Evolutionary conservation across 64 coral and sea anemone species (phyloP).

Genomic region (Astreopora myriophthalma): DNA sequence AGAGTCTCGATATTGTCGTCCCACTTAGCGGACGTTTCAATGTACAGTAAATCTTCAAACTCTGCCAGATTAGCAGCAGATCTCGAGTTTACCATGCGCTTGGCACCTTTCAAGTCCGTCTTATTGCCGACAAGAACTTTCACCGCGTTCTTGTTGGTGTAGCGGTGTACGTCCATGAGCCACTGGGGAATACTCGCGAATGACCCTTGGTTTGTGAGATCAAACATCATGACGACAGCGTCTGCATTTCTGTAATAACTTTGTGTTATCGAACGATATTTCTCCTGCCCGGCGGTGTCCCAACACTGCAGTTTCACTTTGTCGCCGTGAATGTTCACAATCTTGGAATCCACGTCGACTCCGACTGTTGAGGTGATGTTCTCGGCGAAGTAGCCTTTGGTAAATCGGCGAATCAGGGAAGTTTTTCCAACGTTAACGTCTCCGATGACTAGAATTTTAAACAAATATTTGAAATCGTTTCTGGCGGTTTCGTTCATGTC

Average conservation of each 20-base stretch:
- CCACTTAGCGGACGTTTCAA: conserved; percentile 98
- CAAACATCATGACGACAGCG: conserved; percentile 97
- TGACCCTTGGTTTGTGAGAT: conserved; percentile 90
- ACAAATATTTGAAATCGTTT: conserved; percentile 88
- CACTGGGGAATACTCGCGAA: conserved; percentile 98
- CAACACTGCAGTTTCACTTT: conserved; percentile 96
- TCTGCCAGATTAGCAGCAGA: conserved; percentile 95
- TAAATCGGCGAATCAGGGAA: conserved; percentile 93
- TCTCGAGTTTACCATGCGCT: conserved; percentile 79
- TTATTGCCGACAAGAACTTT: conserved; percentile 98
- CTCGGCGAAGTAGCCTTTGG: conserved; percentile 95
- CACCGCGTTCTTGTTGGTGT: conserved; percentile 77
- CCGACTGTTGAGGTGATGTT: conserved; percentile 90
- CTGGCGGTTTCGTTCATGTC: not conserved
- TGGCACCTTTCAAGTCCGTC: conserved; percentile 94
- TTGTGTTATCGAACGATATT: conserved; percentile 87
- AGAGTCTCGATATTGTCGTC: conserved; percentile 94
- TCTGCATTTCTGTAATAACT: conserved; percentile 97
- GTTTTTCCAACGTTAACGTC: conserved; percentile 97
- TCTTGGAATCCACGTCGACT: conserved; percentile 88
- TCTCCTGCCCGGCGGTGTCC: conserved; percentile 98
- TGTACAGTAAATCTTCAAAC: conserved; percentile 94
- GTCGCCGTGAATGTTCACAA: conserved; percentile 89
- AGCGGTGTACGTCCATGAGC: conserved; percentile 88
- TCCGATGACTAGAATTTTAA: conserved; percentile 93